Evolutionary conservation across 2,113 vertebrate genomes (phyloP).

Genomic region (Anhinga rufa): DNA sequence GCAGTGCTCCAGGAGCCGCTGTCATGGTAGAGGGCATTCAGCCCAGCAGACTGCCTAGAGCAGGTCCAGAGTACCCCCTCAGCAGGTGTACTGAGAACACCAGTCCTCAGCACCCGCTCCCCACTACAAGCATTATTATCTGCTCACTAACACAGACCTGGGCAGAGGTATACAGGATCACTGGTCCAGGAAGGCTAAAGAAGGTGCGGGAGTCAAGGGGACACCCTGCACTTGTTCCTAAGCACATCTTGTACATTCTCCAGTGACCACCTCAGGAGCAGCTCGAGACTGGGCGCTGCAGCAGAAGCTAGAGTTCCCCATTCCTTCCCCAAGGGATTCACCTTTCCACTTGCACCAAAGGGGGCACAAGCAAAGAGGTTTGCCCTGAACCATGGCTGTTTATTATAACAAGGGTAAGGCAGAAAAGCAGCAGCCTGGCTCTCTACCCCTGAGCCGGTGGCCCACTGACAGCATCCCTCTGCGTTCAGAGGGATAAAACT

Average conservation of each 20-base stretch:
- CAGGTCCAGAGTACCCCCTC: neutral
- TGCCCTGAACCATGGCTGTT: neutral
- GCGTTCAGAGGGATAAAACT: neutral
- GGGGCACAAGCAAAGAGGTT: neutral
- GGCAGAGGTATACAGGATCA: neutral
- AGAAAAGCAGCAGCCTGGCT: neutral
- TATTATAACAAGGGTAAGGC: neutral
- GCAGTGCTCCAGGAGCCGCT: neutral
- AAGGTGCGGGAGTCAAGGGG: neutral
- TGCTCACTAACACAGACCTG: accelerated
- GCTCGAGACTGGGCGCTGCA: accelerated
- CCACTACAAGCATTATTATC: too few species aligned
- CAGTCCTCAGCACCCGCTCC: neutral
- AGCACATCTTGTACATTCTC: neutral
- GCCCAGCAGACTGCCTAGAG: neutral
- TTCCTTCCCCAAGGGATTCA: neutral
- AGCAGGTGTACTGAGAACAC: neutral
- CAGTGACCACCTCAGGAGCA: neutral
- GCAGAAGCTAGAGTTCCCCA: accelerated
- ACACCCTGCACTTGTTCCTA: neutral
- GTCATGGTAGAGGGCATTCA: neutral
- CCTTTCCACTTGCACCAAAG: neutral
- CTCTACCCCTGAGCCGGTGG: too few species aligned
- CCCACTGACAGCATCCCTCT: neutral
- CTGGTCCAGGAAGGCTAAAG: neutral